Base-by-base conservation (phyloP, 2,888 invertebrate species). In the Epirrhoe alternata region DNA sequence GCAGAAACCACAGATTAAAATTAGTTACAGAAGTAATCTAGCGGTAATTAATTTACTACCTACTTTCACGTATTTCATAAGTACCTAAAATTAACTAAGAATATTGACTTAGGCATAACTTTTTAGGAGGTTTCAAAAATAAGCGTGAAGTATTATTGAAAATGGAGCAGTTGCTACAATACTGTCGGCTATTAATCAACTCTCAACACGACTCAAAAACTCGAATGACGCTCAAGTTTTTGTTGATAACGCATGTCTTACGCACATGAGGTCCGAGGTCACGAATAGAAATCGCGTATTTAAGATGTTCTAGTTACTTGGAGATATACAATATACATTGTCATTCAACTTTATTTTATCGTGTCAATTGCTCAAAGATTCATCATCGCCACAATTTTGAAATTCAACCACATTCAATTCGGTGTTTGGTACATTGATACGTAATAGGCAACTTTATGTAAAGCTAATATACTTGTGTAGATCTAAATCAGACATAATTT, bases 181-280 rank as follows among this genome's bases (percentile, higher is more conserved):
- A 16, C 45, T 17, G 31, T 53, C 16, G 5, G 45, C 53, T 24
- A 42, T 12, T 42, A 42, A 42, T 42, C 10, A 10, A 42, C 38
- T 12, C 38, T 42, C 38, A 12, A 38, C 24, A 24, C 24, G 24
- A 24, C 38, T 42, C 38, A 42, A 42, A 42, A 42, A 42, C 38
- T 42, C 17, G 47, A 59, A 59, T 54, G 59, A 63, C 59, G 59
- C 52, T 58, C 56, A 50, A 10, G 55, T 57, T 58, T 61, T 49
- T 47, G 53, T 49, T 61, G 61, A 61, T 66, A 61, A 61, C 57
- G 54, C 51, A 61, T 59, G 35, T 60, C 49, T 58, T 64, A 59
- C 63, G 63, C 60, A 58, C 68, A 49, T 54, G 51, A 30, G 61
- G 53, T 47, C 50, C 14, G 60, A 61, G 64, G 66, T 69, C 66